Percentiles rank a stretch among this genome's conserved stretches.
Evolutionary conservation across 2,113 vertebrate species (phyloP).

Genomic region (Chionodraco myersi): DNA sequence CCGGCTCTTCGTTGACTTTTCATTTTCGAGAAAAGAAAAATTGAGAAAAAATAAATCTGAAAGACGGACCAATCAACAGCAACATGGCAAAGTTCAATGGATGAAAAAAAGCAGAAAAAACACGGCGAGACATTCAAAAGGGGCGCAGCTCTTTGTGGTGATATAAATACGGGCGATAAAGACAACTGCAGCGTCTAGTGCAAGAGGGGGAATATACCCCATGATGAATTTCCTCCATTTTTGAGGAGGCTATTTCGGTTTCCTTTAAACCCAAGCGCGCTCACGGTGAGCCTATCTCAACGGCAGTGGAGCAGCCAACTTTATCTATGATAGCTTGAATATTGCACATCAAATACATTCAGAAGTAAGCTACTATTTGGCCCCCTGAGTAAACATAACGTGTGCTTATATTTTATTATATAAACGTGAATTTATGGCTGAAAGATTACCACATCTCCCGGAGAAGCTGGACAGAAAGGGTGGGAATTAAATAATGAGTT

Average conservation of each 20-base stretch:
- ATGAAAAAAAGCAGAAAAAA: slow-evolving; percentile 15
- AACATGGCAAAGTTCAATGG: slow-evolving; percentile 85
- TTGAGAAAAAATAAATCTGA: slow-evolving; percentile 56
- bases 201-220: slow-evolving; percentile 71
- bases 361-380: slow-evolving; percentile 25
- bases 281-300: slow-evolving; percentile 26
- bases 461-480: slow-evolving; percentile 10
- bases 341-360: slow-evolving; percentile 35
- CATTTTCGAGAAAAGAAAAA: slow-evolving; percentile 9
- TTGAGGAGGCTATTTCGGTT: slow-evolving; percentile 43
- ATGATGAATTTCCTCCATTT: slow-evolving; percentile 44
- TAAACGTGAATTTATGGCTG: slow-evolving; percentile 20
- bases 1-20: slow-evolving; percentile 16
- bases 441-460: slow-evolving; percentile 28
- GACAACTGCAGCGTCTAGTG: slow-evolving; percentile 82
- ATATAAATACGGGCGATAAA: slow-evolving; percentile 85
- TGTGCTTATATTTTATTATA: slow-evolving; percentile 10
- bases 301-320: slow-evolving; percentile 32
- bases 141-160: slow-evolving; percentile 82
- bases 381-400: slow-evolving; percentile 8
- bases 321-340: slow-evolving; percentile 32
- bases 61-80: slow-evolving; percentile 81
- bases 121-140: slow-evolving; percentile 82
- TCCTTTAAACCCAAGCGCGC: slow-evolving; percentile 45
- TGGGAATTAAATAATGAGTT: slow-evolving; percentile 33